Evolutionary conservation across 2,888 invertebrate species (phyloP).

Genomic region (Sarcophaga rosellei): DNA sequence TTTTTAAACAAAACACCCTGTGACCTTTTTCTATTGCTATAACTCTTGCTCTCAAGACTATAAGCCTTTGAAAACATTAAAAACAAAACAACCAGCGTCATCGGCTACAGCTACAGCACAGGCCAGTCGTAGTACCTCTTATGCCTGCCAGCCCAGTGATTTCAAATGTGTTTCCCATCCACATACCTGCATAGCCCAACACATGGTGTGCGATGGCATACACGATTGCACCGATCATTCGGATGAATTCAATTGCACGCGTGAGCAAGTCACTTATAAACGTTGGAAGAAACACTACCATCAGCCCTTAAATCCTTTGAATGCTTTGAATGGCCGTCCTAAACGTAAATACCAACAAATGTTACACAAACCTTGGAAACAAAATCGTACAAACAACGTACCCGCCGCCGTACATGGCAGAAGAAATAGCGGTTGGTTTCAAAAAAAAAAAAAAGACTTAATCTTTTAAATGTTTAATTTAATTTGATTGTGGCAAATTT

Average conservation of each 20-base stretch:
- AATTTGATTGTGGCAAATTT: conserved; percentile 49
- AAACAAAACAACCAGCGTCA: conserved; percentile 68
- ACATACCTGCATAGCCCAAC: conserved; percentile 78
- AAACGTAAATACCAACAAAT: conserved; percentile 56
- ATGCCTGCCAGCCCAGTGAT: conserved; percentile 78
- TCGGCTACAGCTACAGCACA: conserved; percentile 67
- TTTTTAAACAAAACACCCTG: conserved; percentile 21
- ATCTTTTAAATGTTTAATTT: conserved; percentile 42
- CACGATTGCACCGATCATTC: conserved; percentile 84
- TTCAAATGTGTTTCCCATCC: conserved; percentile 81
- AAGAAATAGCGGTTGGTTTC: conserved; percentile 79
- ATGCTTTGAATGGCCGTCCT: conserved; percentile 43
- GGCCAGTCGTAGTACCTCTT: conserved; percentile 70
- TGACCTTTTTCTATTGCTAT: conserved; percentile 18
- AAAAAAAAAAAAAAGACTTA: conserved; percentile 53
- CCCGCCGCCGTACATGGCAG: background rate
- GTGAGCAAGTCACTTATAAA: conserved; percentile 72
- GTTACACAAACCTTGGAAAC: background rate
- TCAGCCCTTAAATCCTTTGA: conserved; percentile 47
- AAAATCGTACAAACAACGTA: too few species aligned
- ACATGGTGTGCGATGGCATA: conserved; percentile 83
- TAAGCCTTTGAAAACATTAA: conserved; percentile 73
- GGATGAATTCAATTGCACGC: conserved; percentile 84
- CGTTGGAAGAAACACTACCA: conserved; percentile 78
- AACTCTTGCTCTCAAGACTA: conserved; percentile 70